phyloP scores from a whole-genome alignment of 2,888 invertebrate genomes.

The Congeria kusceri region DNA sequence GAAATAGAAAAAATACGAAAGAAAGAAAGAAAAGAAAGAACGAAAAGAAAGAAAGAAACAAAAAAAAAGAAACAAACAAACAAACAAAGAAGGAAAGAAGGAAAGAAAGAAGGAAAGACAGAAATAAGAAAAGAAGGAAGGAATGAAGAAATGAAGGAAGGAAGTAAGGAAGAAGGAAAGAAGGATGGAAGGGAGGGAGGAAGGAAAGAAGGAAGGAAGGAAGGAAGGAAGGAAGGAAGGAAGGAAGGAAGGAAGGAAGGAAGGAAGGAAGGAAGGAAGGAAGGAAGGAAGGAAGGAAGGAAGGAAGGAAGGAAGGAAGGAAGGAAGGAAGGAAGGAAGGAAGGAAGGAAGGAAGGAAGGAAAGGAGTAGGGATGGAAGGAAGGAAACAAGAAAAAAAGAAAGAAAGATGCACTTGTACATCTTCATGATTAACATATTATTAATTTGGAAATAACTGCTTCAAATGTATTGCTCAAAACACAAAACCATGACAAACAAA shows the following conservation, averaged over 20 bases:
- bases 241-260: neutral
- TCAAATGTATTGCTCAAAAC: too few relatives aligned
- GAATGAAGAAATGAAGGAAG: neutral
- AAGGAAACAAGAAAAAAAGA: neutral
- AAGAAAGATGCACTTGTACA: neutral
- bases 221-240: neutral
- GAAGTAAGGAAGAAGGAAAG: neutral
- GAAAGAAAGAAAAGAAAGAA: too few relatives aligned
- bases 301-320: neutral
- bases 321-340: neutral
- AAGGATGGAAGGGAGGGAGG: neutral
- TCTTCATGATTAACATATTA: neutral
- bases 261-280: neutral
- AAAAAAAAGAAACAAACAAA: neutral
- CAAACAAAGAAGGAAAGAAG: neutral
- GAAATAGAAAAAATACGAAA: neutral
- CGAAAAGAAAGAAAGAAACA: neutral
- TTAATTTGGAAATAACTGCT: too few relatives aligned
- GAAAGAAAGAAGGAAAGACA: neutral
- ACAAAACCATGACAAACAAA: too few relatives aligned
- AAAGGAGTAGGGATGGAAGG: neutral
- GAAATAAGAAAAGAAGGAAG: neutral
- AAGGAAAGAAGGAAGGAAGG: neutral
- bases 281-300: neutral
- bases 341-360: neutral